Base-by-base conservation (phyloP, 2,113 vertebrate genomes). In the Drymodes brunneopygia region DNA sequence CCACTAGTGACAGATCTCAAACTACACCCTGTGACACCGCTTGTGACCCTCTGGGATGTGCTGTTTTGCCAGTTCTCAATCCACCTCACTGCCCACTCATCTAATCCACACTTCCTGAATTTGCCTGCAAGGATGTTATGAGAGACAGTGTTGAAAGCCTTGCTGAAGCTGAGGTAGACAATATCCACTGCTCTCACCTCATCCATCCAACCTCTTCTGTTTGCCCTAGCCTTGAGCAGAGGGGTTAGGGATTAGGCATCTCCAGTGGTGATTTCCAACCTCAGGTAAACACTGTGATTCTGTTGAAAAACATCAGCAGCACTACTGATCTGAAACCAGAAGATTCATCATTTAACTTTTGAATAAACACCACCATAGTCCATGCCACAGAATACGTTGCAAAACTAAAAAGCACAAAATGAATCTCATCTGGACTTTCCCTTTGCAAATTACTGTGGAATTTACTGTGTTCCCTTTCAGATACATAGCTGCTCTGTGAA, bases 41-140 rank as follows among this genome's bases (percentile, higher is more conserved):
- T 42, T 8, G 25, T 0, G 2, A 4, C 24, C 5, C 25, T 12
- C 48, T 62, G 35, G 29, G 48, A 48, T 12, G 0, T 12, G 5
- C 19, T 1, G 1, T 40, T n/a, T n/a, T n/a, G 16, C 18, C 54
- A 53, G 19, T 7, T 62, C 35, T 47, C 56, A 54, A 10, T 4
- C 16, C 35, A 31, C 21, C 42, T 50, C 25, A 42, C 33, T 69
- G 23, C 4, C 22, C 33, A 45, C 22, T 42, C 35, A 22, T 23
- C 18, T 50, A 64, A 50, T 17, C 21, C 25, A 50, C 27, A 11
- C 15, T 72, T 36, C 27, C 29, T 12, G 15, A 50, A 35, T 65
- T 80, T 27, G 10, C 18, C 75, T 81, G 11, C 0, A 1, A 65
- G 35, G 31, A 42, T 50, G 27, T 21, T 23, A 8, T 72, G 36